Evolutionary conservation across 2,888 invertebrate species (phyloP), one percentile per base, ranked within the genome.

Genomic region (Schizotus pectinicornis): DNA sequence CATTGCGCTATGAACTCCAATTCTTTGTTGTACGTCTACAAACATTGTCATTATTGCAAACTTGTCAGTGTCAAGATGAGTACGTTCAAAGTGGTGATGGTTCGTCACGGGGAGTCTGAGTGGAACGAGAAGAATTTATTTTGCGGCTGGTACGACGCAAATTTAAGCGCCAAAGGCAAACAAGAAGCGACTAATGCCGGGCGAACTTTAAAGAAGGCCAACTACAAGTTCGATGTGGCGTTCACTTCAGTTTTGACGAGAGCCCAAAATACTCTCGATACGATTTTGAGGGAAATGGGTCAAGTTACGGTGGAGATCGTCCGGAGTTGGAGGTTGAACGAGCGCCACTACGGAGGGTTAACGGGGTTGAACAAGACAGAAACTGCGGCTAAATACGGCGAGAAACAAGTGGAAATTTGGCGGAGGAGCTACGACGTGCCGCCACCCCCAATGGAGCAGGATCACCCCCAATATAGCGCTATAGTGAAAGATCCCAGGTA

Each of bases 291-390:
- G 56, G 87, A 88, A 72, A 83, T 88, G 37, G 85, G 83, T 1
- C 89, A 90, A 70, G 76, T 85, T n/a, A 82, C 85, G 64, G 78
- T 94, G 62, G 88, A 89, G 0, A 80, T 89, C 6, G 76, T 83
- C 3, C 87, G 88, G 73, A 89, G 91, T 7, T 94, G 94, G 94
- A 84, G 93, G 8, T 80, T 94, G 30, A 94, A 94, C 71, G 94
- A 94, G 77, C 86, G 94, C 57, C 94, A 94, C 74, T 94, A 94
- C 71, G 94, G 94, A 47, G 90, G 90, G 36, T 84, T 94, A 5
- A 94, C 93, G 7, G 94, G 94, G 1, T 83, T 91, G 59, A 91
- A 94, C 74, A 94, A 94, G 77, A 86, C 90, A 0, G 91, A 93
- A 79, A 91, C 93, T 12, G 92, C 92, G 46, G 88, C 88, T 49